Percentiles rank a stretch among this genome's conserved stretches.
phyloP scores from a whole-genome alignment of 1,140 invertebrate species.

The Hydropsyche tenuis region DNA sequence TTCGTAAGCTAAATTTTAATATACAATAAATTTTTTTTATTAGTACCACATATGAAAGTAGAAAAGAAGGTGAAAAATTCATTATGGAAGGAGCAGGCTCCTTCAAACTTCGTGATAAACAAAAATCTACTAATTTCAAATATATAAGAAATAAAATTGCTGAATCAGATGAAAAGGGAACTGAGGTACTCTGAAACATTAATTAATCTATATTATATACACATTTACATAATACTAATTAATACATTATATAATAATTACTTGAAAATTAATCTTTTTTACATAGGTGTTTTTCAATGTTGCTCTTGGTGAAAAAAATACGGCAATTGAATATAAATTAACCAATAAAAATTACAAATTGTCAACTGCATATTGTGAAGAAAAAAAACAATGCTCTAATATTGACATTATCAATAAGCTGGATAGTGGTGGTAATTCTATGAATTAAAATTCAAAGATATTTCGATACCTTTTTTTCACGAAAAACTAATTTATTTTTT shows the following conservation, averaged over 20 bases:
- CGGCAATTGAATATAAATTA: slow-evolving; percentile 70
- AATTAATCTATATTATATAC: not conserved
- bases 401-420: slow-evolving; percentile 71
- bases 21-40: slow-evolving; percentile 35
- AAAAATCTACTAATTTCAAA: slow-evolving; percentile 74
- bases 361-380: slow-evolving; percentile 75
- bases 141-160: slow-evolving; percentile 69
- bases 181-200: slow-evolving; percentile 64
- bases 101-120: slow-evolving; percentile 69
- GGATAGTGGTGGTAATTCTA: slow-evolving; percentile 50
- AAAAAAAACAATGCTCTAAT: slow-evolving; percentile 77
- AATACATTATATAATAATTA: not conserved
- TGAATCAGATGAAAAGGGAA: slow-evolving; percentile 67
- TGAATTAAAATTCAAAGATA: too few species aligned
- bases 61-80: slow-evolving; percentile 72
- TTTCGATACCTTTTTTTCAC: too few species aligned
- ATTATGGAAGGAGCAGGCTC: slow-evolving; percentile 75
- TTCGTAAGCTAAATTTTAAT: slow-evolving; percentile 8
- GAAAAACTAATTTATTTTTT: too few species aligned
- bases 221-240: slow-evolving; percentile 2
- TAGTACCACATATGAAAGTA: slow-evolving; percentile 71
- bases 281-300: slow-evolving; percentile 62
- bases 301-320: slow-evolving; percentile 61
- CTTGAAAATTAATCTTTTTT: not conserved
- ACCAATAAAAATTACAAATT: slow-evolving; percentile 74